These are phyloP conservation scores for Anguilla obscura DNA, from an alignment of 2,797 vertebrate genomes.

Conservation along the genomic window DNA sequence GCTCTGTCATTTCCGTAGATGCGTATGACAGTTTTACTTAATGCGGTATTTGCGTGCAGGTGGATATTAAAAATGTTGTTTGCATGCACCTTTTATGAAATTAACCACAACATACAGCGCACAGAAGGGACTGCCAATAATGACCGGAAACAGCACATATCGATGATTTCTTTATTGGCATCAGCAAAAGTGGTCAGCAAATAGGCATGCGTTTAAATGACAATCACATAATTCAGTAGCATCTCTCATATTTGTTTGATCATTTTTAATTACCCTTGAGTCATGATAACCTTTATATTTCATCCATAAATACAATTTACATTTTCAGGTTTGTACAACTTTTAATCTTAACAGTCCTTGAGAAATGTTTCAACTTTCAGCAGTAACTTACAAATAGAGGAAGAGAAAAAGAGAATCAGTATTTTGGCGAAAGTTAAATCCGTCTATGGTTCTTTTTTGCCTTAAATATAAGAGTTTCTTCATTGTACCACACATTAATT, in stretches of 20 bases:
- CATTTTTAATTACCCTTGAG: slow-evolving; percentile 50
- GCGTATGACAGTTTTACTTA: not conserved
- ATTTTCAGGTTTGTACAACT: slow-evolving; percentile 31
- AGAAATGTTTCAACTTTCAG: slow-evolving; percentile 39
- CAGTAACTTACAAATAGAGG: slow-evolving; percentile 42
- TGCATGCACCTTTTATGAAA: not conserved
- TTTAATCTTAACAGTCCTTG: slow-evolving; percentile 46
- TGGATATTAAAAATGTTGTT: not conserved
- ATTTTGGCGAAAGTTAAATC: slow-evolving; percentile 43
- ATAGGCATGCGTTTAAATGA: slow-evolving; percentile 71
- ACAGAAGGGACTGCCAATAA: not conserved
- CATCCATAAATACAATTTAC: slow-evolving; percentile 57
- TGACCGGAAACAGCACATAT: slow-evolving; percentile 31
- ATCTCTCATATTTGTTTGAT: slow-evolving; percentile 51
- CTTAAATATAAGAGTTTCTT: slow-evolving; percentile 50
- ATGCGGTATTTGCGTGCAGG: not conserved
- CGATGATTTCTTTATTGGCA: slow-evolving; percentile 75
- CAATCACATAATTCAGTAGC: slow-evolving; percentile 57
- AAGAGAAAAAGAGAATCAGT: slow-evolving; percentile 44
- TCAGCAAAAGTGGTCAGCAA: slow-evolving; percentile 69
- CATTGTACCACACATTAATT: not conserved
- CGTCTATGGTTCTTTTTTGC: slow-evolving; percentile 44
- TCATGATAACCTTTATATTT: slow-evolving; percentile 46
- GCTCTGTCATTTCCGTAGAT: not conserved
- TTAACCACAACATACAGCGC: not conserved